These are phyloP conservation scores for Ornithoptera priamus DNA, from an alignment of 2,888 invertebrate genomes.

Conservation along the genomic window DNA sequence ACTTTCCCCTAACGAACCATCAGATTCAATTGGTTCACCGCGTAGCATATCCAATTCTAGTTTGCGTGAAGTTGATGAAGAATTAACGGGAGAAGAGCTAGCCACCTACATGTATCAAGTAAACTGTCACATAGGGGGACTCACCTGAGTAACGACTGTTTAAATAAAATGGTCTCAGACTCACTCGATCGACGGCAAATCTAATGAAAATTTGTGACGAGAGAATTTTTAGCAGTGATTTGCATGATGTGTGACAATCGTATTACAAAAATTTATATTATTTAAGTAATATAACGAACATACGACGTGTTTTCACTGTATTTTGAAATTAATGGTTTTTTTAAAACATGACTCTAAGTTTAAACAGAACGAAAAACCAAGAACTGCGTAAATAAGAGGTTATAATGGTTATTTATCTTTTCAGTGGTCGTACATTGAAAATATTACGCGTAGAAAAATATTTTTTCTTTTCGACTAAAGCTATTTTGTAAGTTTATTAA, in stretches of 20 bases:
- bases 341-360: not conserved
- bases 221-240: constrained; percentile 11
- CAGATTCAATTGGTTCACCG: constrained; percentile 71
- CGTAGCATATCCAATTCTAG: constrained; percentile 87
- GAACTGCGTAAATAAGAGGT: not conserved
- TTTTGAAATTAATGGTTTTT: not conserved
- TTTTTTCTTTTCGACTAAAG: not conserved
- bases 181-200: constrained; percentile 6
- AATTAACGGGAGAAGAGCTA: constrained; percentile 84
- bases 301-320: not conserved
- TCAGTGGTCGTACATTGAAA: not conserved
- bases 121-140: constrained; percentile 72
- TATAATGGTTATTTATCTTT: not conserved
- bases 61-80: constrained; percentile 85
- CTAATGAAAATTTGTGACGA: constrained; percentile 5
- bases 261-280: constrained; percentile 9
- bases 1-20: constrained; percentile 51
- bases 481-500: too few relatives aligned
- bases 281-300: not conserved
- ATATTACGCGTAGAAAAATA: not conserved
- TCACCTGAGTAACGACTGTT: constrained; percentile 68
- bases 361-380: not conserved
- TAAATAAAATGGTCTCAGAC: constrained; percentile 35
- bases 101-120: constrained; percentile 85
- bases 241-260: not conserved